Base-by-base conservation (phyloP, 2,113 vertebrate genomes). In the Calidris pugnax region DNA sequence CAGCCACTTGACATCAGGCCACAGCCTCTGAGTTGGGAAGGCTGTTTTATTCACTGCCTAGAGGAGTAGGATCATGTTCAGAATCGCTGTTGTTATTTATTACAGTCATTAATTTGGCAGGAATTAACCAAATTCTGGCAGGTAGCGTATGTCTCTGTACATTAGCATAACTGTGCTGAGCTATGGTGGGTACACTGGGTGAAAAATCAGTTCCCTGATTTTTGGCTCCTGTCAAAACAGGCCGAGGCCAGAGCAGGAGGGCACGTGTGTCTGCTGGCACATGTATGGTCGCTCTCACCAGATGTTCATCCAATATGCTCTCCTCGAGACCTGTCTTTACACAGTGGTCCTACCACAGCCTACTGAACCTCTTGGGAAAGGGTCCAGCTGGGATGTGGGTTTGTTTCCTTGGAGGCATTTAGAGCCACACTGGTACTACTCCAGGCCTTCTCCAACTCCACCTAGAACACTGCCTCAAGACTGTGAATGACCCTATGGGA, bases 81-180 rank as follows among this genome's bases (percentile, higher is more conserved):
- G 30, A 84, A 62, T 87, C 41, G 56, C 69, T 92, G 90, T 83
- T 91, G 75, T 93, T 96, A 96, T 94, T 96, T 96, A 94, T 94
- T 96, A 67, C 22, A 78, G 88, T 90, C 85, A 90, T 92, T 94
- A 94, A 73, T 95, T 95, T 96, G 95, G 72, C 92, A 90, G 69
- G 88, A 95, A 79, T 92, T 85, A 88, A 89, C 56, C 73, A 75
- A 72, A 94, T 92, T 82, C 84, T 94, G 94, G 88, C 86, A 94
- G 94, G 89, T 95, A 89, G 80, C 20, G 4, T 90, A 90, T 91
- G 79, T 80, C 68, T 88, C 51, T 90, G 53, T 87, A 75, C 16
- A 37, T 94, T 50, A 92, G 69, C 66, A 64, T 71, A 90, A 81
- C 79, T 77, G 50, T 23, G 76, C 43, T 85, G 51, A 11, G 3